Evolutionary conservation across 2,888 invertebrate genomes (phyloP).

Genomic region (Seira musarum): DNA sequence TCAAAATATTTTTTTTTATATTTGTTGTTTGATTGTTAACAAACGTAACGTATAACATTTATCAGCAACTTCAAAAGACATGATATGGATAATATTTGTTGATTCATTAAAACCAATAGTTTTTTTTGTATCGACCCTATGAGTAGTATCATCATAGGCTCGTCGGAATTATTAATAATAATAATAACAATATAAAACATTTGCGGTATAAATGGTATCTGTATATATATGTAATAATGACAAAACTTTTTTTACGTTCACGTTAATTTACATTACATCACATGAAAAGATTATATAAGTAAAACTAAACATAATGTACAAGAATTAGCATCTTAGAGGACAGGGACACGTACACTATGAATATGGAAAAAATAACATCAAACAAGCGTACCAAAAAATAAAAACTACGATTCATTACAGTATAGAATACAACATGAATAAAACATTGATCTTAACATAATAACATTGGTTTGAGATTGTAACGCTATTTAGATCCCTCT

Average conservation of each 20-base stretch:
- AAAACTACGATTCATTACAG: slow-evolving; percentile 2
- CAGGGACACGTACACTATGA: slow-evolving; percentile 27
- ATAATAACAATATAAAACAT: slow-evolving; percentile 31
- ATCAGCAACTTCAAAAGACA: slow-evolving; percentile 41
- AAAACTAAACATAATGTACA: not conserved
- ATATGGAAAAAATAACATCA: slow-evolving; percentile 26
- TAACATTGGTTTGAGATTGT: no score
- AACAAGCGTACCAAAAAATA: slow-evolving; percentile 41
- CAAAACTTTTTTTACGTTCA: not conserved
- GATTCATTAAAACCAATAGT: slow-evolving; percentile 14
- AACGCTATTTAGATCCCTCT: no score
- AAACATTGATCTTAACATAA: not conserved
- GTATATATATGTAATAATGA: not conserved
- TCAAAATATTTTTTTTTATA: slow-evolving; percentile 21
- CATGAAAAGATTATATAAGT: slow-evolving; percentile 2
- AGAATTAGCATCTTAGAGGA: slow-evolving; percentile 33
- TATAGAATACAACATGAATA: not conserved
- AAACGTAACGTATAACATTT: slow-evolving; percentile 21
- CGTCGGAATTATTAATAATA: not conserved
- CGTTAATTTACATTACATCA: slow-evolving; percentile 1
- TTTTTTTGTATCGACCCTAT: not conserved
- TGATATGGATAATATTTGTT: slow-evolving; percentile 35
- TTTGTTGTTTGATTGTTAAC: not conserved
- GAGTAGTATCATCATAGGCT: not conserved
- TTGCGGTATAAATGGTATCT: slow-evolving; percentile 35